A percentile compares a stretch with the other conserved stretches of the same genome.
These are phyloP conservation scores for Parazoanthus darwini DNA, from an alignment of 92 coral and sea anemone genomes.

Conservation along the genomic window DNA sequence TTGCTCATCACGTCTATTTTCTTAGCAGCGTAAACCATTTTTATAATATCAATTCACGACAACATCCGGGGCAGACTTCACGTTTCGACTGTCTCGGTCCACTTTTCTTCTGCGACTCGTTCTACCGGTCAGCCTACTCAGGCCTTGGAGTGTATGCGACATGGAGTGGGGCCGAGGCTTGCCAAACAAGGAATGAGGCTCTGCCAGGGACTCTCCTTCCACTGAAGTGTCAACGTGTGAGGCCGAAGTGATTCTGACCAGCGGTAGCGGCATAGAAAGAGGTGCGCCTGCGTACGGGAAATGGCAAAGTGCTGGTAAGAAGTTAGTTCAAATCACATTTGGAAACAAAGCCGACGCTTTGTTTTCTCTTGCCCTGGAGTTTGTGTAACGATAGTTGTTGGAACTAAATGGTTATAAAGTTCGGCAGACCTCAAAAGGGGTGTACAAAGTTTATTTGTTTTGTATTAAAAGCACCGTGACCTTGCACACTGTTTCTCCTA, in stretches of 20 bases:
- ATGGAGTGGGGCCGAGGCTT: slow-evolving; percentile 42
- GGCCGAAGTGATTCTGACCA: slow-evolving; percentile 92
- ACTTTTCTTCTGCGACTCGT: slow-evolving; percentile 50
- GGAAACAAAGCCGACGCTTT: not conserved
- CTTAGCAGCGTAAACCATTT: no score
- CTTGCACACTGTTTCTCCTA: no score
- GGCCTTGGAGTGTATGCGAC: slow-evolving; percentile 49
- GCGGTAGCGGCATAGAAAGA: slow-evolving; percentile 87
- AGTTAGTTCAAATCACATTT: not conserved
- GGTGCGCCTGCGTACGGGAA: slow-evolving; percentile 80
- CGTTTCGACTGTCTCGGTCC: slow-evolving; percentile 43
- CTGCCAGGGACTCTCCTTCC: slow-evolving; percentile 66
- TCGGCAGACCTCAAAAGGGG: no score
- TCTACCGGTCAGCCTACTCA: slow-evolving; percentile 53
- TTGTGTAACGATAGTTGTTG: no score
- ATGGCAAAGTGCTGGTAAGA: not conserved
- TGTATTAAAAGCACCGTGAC: no score
- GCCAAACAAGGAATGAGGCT: slow-evolving; percentile 42
- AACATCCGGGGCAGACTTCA: slow-evolving; percentile 78
- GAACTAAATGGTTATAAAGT: no score
- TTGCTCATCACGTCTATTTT: not conserved
- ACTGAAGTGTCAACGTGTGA: slow-evolving; percentile 59
- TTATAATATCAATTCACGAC: slow-evolving; percentile 62
- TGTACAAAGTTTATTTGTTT: no score
- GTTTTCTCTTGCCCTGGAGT: no score